Percentiles rank a stretch among this genome's conserved stretches.
Evolutionary conservation across 1,140 invertebrate genomes (phyloP).

Genomic region (Acyrthosiphon pisum): DNA sequence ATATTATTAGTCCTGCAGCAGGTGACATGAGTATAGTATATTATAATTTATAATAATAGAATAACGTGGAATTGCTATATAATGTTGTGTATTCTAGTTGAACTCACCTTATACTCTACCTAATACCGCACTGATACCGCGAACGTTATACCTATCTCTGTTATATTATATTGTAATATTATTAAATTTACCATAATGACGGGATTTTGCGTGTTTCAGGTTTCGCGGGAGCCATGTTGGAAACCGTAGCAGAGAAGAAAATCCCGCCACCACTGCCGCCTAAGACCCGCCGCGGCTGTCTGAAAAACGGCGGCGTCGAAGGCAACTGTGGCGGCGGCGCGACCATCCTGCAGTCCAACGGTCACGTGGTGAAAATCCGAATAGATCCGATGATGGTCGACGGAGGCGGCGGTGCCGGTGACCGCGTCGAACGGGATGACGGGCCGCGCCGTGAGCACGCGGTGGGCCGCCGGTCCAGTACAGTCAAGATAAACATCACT

Average conservation of each 20-base stretch:
- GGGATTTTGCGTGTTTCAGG: not conserved
- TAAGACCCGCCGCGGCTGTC: conserved; percentile 58
- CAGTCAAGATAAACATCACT: conserved; percentile 66
- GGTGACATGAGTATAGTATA: too few species aligned
- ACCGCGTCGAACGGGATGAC: conserved; percentile 63
- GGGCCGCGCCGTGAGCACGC: conserved; percentile 62
- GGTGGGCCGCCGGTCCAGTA: conserved; percentile 60
- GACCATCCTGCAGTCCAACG: conserved; percentile 27
- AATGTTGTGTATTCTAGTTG: too few species aligned
- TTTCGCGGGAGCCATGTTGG: conserved; percentile 63
- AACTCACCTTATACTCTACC: too few species aligned
- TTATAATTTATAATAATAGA: too few species aligned
- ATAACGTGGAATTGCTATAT: too few species aligned
- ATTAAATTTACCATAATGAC: too few species aligned
- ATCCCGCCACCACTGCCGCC: conserved; percentile 60
- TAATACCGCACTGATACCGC: too few species aligned
- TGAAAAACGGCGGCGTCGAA: conserved; percentile 61
- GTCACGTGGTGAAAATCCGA: conserved; percentile 56
- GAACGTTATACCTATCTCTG: too few species aligned
- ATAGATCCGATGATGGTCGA: conserved; percentile 63
- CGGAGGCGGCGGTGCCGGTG: conserved; percentile 63
- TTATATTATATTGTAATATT: too few species aligned
- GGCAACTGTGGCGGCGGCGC: conserved; percentile 19
- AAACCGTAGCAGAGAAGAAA: conserved; percentile 66
- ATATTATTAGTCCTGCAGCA: too few species aligned